A percentile compares a stretch with the other conserved stretches of the same genome.
These are phyloP conservation scores for Mycetomoellerius zeteki DNA, from an alignment of 1,140 invertebrate species.

Conservation along the genomic window DNA sequence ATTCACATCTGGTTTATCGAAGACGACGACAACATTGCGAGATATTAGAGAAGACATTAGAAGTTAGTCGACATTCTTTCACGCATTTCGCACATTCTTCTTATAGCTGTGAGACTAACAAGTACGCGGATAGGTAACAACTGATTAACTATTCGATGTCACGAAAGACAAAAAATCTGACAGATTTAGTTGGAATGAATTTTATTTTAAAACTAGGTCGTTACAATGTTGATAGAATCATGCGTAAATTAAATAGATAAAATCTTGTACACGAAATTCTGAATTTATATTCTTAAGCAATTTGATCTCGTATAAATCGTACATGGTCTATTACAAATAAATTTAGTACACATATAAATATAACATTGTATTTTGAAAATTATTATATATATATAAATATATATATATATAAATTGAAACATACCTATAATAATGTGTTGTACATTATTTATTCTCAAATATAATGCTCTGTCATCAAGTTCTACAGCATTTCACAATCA, in stretches of 20 bases:
- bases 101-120: neutral
- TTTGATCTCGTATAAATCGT: neutral
- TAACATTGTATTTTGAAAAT: neutral
- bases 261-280: neutral
- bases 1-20: constrained; percentile 77
- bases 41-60: constrained; percentile 64
- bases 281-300: neutral
- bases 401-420: neutral
- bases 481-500: neutral
- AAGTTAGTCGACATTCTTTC: constrained; percentile 47
- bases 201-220: neutral
- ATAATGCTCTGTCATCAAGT: neutral
- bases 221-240: neutral
- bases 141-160: neutral
- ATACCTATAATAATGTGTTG: neutral
- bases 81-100: constrained; percentile 18
- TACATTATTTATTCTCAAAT: neutral
- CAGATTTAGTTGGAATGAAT: neutral
- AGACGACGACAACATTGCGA: constrained; percentile 56
- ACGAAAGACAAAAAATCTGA: neutral
- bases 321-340: neutral
- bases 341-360: neutral
- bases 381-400: neutral
- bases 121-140: constrained; percentile 4
- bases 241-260: neutral